Evolutionary conservation across 2,797 vertebrate species (phyloP).

Genomic region (Echeneis naucrates): DNA sequence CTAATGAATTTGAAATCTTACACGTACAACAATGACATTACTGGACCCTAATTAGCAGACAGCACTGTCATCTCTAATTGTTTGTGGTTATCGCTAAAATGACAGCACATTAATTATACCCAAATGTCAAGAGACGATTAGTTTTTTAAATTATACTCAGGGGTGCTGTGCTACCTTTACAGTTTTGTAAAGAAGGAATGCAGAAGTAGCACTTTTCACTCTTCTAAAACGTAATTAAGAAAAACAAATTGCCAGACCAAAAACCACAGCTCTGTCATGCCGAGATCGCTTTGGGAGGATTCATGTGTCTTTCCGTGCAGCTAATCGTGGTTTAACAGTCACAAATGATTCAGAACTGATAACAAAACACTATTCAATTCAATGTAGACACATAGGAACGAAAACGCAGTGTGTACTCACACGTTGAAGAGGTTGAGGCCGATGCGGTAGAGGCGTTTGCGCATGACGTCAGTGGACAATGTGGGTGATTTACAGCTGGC

Average conservation of each 20-base stretch:
- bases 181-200: neutral
- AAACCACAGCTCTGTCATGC: neutral
- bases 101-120: neutral
- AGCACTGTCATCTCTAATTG: neutral
- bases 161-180: neutral
- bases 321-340: neutral
- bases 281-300: neutral
- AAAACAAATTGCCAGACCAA: neutral
- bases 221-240: neutral
- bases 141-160: neutral
- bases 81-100: neutral
- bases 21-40: neutral
- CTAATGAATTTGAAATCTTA: neutral
- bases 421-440: constrained; percentile 99
- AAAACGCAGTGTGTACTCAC: constrained; percentile 84
- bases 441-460: constrained; percentile 97
- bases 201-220: neutral
- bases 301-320: constrained; percentile 3
- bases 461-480: constrained; percentile 95
- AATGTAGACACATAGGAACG: constrained; percentile 1
- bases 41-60: neutral
- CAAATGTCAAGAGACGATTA: neutral
- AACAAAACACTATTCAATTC: neutral
- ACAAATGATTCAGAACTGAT: neutral
- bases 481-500: constrained; percentile 97